Conservation (phyloP, 2,113 vertebrate species). For the Anolis sagrei region DNA sequence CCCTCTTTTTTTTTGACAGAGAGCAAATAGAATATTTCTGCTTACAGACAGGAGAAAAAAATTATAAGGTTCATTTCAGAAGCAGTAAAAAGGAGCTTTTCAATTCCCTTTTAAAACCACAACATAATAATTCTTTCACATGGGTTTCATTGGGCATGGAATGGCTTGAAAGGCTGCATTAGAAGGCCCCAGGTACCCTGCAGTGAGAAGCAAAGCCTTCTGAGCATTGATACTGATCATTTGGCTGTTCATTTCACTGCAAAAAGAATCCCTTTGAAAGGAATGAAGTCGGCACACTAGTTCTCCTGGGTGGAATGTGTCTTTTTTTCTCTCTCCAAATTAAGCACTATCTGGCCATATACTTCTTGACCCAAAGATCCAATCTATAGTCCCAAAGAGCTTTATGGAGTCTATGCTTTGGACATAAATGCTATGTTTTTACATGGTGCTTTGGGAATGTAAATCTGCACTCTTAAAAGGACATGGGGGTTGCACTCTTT, state of each 20-base stretch:
- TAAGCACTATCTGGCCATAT: no score
- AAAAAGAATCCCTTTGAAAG: neutral
- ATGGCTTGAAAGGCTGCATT: neutral
- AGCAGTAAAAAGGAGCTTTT: conserved; percentile 65
- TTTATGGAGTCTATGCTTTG: neutral
- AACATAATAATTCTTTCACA: conserved; percentile 46
- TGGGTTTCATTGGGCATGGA: conserved; percentile 25
- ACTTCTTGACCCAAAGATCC: neutral
- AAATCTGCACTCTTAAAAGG: no score
- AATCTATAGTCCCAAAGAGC: no score
- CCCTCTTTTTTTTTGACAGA: neutral
- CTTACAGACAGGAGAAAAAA: conserved; percentile 49
- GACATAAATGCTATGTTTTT: no score
- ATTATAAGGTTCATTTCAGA: conserved; percentile 67
- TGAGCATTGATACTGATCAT: neutral
- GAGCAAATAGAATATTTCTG: conserved; percentile 26
- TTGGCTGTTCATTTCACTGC: neutral
- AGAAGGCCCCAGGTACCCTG: neutral
- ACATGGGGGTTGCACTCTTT: no score
- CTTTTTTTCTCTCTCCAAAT: neutral
- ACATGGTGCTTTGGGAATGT: no score
- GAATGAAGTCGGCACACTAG: no score
- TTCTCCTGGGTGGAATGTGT: neutral
- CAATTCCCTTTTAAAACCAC: conserved; percentile 67
- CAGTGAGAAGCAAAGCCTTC: neutral